These are phyloP conservation scores for Trypoxylon attenuatum DNA, from an alignment of 2,888 invertebrate species.

Conservation along the genomic window DNA sequence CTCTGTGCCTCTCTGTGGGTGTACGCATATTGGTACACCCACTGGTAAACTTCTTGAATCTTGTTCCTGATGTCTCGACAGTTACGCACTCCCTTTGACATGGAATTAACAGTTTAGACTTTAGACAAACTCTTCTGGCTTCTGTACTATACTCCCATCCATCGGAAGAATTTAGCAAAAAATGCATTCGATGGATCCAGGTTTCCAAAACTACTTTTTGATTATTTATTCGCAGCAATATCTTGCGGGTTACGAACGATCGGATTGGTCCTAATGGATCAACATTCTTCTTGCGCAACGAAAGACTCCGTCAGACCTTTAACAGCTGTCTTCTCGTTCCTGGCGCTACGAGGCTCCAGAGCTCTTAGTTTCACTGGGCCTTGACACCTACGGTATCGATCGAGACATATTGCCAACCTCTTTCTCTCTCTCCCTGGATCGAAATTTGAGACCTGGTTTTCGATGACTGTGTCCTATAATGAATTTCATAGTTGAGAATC, in stretches of 20 bases:
- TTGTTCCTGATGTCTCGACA: too few species aligned
- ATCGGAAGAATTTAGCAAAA: too few species aligned
- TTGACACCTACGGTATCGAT: conserved; percentile 48
- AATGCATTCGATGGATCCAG: too few species aligned
- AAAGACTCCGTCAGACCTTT: conserved; percentile 59
- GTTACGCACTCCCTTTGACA: too few species aligned
- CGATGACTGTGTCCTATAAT: too few species aligned
- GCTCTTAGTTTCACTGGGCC: conserved; percentile 46
- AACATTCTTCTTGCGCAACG: conserved; percentile 59
- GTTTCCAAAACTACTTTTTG: too few species aligned
- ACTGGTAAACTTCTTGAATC: conserved; percentile 2
- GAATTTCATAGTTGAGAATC: too few species aligned
- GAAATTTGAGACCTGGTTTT: too few species aligned
- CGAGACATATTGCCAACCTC: background rate
- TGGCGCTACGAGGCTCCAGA: conserved; percentile 29
- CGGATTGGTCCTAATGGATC: conserved; percentile 49
- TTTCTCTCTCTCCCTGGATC: too few species aligned
- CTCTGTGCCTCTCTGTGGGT: conserved; percentile 4
- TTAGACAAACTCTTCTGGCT: too few species aligned
- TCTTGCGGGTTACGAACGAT: conserved; percentile 24
- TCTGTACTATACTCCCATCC: too few species aligned
- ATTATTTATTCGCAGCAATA: conserved; percentile 11
- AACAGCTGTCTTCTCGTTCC: conserved; percentile 39
- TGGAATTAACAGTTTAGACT: too few species aligned
- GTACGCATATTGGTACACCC: conserved; percentile 13